Percentiles rank a stretch among this genome's conserved stretches.
Conservation (phyloP, 2,888 invertebrate genomes). For the Colletes collaris region DNA sequence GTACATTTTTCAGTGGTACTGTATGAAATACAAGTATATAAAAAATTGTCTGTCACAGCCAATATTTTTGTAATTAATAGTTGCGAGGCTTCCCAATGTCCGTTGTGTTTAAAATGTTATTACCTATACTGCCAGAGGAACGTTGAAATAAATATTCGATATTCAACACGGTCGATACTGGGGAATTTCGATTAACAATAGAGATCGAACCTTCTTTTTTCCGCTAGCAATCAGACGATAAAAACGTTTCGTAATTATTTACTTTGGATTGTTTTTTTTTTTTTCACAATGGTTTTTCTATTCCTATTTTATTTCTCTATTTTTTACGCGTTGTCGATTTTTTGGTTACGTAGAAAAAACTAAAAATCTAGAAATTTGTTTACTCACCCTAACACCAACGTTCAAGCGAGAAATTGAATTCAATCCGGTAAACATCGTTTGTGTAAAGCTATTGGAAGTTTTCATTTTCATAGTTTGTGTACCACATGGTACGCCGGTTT, state of each 20-base stretch:
- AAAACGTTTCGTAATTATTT: too few relatives aligned
- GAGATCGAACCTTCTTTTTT: too few relatives aligned
- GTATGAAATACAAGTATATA: conserved; percentile 46
- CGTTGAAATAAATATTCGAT: neutral
- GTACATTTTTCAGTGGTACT: conserved; percentile 44
- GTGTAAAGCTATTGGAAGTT: conserved; percentile 57
- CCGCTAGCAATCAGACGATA: neutral
- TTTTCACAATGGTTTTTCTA: neutral
- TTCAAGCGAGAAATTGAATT: conserved; percentile 66
- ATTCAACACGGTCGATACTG: neutral
- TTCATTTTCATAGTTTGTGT: conserved; percentile 67
- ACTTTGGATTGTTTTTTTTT: neutral
- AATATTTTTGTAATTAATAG: neutral
- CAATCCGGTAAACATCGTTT: conserved; percentile 67
- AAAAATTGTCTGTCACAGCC: conserved; percentile 4
- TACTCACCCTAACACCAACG: conserved; percentile 56
- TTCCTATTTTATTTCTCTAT: neutral
- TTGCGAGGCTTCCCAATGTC: neutral
- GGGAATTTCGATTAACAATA: neutral
- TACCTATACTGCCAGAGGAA: neutral
- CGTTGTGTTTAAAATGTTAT: neutral
- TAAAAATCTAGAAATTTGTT: neutral
- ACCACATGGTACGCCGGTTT: conserved; percentile 66
- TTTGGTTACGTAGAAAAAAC: neutral
- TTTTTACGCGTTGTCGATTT: neutral